phyloP scores from a whole-genome alignment of 2,797 vertebrate genomes.

The Phrynocephalus guinanensis region DNA sequence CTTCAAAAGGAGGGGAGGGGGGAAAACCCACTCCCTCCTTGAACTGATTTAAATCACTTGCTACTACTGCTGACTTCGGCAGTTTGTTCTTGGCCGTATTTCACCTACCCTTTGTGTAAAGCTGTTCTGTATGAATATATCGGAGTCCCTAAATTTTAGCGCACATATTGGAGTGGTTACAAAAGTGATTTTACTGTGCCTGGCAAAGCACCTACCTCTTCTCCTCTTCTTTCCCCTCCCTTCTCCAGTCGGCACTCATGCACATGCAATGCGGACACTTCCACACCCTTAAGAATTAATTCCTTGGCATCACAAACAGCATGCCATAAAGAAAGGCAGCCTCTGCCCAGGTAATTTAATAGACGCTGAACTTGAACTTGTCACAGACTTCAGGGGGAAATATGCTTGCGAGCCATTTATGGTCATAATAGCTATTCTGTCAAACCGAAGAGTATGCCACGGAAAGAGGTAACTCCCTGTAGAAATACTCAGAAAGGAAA shows the following conservation, averaged over 20 bases:
- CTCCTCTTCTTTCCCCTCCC: neutral
- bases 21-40: constrained; percentile 53
- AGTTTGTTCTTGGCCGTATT: constrained; percentile 73
- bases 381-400: neutral
- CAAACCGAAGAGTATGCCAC: neutral
- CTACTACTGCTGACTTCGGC: constrained; percentile 73
- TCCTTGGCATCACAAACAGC: constrained; percentile 42
- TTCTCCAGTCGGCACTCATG: neutral
- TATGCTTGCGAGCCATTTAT: neutral
- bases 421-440: constrained; percentile 37
- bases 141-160: constrained; percentile 72
- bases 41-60: constrained; percentile 74
- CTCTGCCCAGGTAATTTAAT: constrained; percentile 4
- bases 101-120: constrained; percentile 74
- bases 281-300: constrained; percentile 53
- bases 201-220: constrained; percentile 68
- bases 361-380: neutral
- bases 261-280: constrained; percentile 1
- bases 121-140: constrained; percentile 73
- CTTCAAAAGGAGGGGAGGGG: constrained; percentile 46
- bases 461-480: too few relatives aligned
- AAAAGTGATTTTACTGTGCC: constrained; percentile 68
- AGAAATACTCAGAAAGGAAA: neutral
- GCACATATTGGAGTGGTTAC: constrained; percentile 73
- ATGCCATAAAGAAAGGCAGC: constrained; percentile 14